Conservation (phyloP, 1,140 invertebrate genomes). For the Meloidogyne floridensis region DNA sequence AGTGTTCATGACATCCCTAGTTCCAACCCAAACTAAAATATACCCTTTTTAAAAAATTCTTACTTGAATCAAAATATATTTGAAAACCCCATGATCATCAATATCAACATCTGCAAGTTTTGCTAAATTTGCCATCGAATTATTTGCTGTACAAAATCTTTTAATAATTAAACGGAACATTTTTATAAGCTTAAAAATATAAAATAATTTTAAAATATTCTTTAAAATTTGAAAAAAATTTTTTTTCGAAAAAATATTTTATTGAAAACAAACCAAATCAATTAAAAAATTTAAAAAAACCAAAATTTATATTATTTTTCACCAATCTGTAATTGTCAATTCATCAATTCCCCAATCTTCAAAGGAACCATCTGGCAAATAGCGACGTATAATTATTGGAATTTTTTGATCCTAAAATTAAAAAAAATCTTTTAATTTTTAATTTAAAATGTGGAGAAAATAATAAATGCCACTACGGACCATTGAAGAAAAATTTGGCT, state of each 20-base stretch:
- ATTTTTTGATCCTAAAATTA: conserved; percentile 76
- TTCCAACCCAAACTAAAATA: too few relatives aligned
- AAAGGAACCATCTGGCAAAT: conserved; percentile 95
- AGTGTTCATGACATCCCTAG: too few relatives aligned
- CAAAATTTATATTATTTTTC: background rate
- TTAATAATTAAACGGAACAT: background rate
- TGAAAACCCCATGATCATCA: conserved; percentile 79
- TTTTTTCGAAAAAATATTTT: background rate
- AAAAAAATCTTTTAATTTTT: background rate
- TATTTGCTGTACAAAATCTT: background rate
- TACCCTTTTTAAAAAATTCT: conserved; percentile 55
- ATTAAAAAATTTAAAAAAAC: conserved; percentile 15
- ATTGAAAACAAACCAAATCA: background rate
- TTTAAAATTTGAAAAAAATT: background rate
- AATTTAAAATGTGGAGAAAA: background rate
- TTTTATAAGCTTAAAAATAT: background rate
- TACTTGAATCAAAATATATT: conserved; percentile 82
- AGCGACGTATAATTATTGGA: conserved; percentile 94
- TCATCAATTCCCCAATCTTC: conserved; percentile 99
- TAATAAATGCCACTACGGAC: background rate
- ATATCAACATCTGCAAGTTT: conserved; percentile 78
- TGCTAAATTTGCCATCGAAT: conserved; percentile 55
- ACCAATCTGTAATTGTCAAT: conserved; percentile 86
- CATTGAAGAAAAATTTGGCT: background rate
- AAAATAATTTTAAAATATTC: conserved; percentile 19